Conservation (phyloP, 2,888 invertebrate species). For the Pediacus dermestoides region DNA sequence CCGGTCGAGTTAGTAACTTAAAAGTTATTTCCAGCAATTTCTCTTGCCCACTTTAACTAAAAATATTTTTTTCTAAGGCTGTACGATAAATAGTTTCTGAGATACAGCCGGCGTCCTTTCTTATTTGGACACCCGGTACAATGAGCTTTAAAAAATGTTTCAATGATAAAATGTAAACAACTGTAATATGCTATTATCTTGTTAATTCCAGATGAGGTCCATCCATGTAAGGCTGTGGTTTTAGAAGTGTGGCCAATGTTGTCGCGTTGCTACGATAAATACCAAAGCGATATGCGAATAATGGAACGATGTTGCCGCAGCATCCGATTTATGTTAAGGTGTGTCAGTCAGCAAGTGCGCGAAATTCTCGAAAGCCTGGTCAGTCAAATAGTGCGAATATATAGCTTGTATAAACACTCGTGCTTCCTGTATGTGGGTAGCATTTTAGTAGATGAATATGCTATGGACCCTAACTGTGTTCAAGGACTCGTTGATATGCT, state of each 20-base stretch:
- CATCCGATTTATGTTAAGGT: constrained; percentile 84
- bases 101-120: too few relatives aligned
- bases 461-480: constrained; percentile 65
- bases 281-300: constrained; percentile 75
- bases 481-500: constrained; percentile 81
- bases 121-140: too few relatives aligned
- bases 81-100: too few relatives aligned
- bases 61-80: too few relatives aligned
- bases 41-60: too few relatives aligned
- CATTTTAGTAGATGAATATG: constrained; percentile 88
- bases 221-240: constrained; percentile 47
- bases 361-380: constrained; percentile 76
- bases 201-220: constrained; percentile 37
- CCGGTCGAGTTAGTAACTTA: too few relatives aligned
- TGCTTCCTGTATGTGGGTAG: constrained; percentile 89
- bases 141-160: too few relatives aligned
- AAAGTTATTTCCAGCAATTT: too few relatives aligned
- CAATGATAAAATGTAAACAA: too few relatives aligned
- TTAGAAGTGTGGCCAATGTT: constrained; percentile 84
- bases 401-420: constrained; percentile 76
- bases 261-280: constrained; percentile 73
- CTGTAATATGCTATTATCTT: too few relatives aligned
- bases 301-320: constrained; percentile 92
- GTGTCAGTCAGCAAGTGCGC: constrained; percentile 73
- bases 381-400: constrained; percentile 78